These are phyloP conservation scores for Dicrostonyx torquatus DNA, from an alignment of 2,797 vertebrate species.

Conservation along the genomic window DNA sequence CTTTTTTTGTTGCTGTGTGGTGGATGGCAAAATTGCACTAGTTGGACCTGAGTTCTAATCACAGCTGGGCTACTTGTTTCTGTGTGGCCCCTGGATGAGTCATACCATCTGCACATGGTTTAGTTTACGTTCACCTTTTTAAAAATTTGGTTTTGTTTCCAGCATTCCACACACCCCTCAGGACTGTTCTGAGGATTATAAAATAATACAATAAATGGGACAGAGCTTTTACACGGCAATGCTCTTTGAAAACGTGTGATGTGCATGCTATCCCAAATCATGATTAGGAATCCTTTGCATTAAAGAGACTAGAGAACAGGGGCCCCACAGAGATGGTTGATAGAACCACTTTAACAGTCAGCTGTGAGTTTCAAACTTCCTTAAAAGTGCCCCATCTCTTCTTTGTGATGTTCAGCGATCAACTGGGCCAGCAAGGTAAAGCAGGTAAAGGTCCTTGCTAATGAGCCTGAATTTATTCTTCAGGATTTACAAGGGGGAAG, in stretches of 20 bases:
- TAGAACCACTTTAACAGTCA: neutral
- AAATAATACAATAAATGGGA: neutral
- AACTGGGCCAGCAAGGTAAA: too few species aligned
- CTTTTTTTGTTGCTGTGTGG: accelerated
- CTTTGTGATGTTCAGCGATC: neutral
- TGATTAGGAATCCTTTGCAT: neutral
- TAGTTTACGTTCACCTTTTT: neutral
- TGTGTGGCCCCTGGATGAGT: neutral
- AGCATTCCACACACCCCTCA: neutral
- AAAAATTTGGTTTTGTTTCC: neutral
- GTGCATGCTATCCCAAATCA: neutral
- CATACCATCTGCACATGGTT: neutral
- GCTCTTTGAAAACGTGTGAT: neutral
- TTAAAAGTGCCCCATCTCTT: neutral
- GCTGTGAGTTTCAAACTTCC: neutral
- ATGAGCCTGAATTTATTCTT: neutral
- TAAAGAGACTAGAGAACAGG: neutral
- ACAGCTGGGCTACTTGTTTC: neutral
- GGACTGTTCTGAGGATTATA: neutral
- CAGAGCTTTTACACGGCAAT: neutral
- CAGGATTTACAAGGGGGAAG: neutral
- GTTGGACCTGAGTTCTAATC: neutral
- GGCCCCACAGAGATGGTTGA: neutral
- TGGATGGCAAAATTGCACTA: accelerated
- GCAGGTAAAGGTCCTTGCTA: neutral